Evolutionary conservation across 2,113 vertebrate species (phyloP).

Genomic region (Gyps fulvus): DNA sequence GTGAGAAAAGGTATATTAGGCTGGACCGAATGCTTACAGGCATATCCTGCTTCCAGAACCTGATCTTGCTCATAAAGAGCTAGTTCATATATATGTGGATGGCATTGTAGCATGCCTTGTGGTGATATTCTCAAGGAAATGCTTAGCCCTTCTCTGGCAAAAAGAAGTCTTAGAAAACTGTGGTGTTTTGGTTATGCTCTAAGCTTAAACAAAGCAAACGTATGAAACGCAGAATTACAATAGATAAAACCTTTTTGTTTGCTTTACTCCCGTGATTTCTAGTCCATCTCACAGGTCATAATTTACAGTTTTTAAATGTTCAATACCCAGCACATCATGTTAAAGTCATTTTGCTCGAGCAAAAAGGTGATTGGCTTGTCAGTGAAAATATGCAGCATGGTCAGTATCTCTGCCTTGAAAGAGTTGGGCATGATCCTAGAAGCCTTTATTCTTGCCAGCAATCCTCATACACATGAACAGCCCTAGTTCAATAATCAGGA

Average conservation of each 20-base stretch:
- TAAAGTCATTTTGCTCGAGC: background rate
- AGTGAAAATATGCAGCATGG: background rate
- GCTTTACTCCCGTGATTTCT: background rate
- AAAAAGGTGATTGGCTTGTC: background rate
- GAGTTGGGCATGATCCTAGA: background rate
- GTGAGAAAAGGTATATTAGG: background rate
- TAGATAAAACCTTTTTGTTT: background rate
- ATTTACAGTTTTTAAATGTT: background rate
- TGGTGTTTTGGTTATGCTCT: background rate
- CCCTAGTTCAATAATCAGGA: background rate
- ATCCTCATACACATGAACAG: background rate
- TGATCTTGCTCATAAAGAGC: background rate
- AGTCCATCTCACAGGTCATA: background rate
- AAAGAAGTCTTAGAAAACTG: background rate
- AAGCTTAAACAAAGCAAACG: background rate
- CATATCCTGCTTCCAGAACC: background rate
- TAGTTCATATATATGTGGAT: background rate
- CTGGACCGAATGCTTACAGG: background rate
- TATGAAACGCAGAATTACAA: background rate
- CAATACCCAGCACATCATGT: accelerated
- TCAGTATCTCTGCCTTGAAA: background rate
- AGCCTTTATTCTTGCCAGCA: background rate
- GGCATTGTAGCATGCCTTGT: background rate
- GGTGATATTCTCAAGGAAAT: background rate
- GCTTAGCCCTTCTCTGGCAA: background rate